These are phyloP conservation scores for Hexactinellida sp. DNA, from an alignment of 37 sponge, comb jelly and placozoan species.

Conservation along the genomic window DNA sequence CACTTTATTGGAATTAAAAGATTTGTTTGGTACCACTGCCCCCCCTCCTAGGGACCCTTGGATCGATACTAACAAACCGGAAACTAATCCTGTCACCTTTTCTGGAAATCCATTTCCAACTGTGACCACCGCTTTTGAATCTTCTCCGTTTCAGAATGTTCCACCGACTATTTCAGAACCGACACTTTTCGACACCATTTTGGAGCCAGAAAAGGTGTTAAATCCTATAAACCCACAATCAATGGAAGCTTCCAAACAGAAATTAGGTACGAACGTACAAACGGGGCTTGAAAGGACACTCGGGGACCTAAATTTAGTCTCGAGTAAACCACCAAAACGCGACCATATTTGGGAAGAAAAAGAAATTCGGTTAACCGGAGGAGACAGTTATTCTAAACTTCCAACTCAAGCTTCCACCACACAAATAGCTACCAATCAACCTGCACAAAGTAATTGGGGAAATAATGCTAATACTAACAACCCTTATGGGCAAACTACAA, in stretches of 20 bases:
- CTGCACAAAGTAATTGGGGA: background rate
- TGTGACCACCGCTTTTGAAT: background rate
- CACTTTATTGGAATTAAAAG: background rate
- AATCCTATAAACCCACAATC: background rate
- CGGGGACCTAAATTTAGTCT: background rate
- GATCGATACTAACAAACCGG: background rate
- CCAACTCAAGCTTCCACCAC: background rate
- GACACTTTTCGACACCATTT: conserved; percentile 6
- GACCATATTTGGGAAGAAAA: background rate
- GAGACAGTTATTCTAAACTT: background rate
- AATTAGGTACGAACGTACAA: background rate
- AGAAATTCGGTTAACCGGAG: background rate
- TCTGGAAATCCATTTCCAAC: background rate
- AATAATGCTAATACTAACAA: background rate
- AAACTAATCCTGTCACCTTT: background rate
- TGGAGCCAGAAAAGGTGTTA: background rate
- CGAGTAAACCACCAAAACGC: background rate
- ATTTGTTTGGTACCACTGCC: background rate
- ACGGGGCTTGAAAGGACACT: background rate
- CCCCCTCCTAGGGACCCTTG: background rate
- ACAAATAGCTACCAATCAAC: background rate
- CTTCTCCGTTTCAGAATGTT: background rate
- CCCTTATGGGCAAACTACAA: background rate
- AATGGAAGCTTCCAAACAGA: background rate
- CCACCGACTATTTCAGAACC: background rate